Evolutionary conservation across 2,888 invertebrate genomes (phyloP).

Genomic region (Mythimna vitellina): DNA sequence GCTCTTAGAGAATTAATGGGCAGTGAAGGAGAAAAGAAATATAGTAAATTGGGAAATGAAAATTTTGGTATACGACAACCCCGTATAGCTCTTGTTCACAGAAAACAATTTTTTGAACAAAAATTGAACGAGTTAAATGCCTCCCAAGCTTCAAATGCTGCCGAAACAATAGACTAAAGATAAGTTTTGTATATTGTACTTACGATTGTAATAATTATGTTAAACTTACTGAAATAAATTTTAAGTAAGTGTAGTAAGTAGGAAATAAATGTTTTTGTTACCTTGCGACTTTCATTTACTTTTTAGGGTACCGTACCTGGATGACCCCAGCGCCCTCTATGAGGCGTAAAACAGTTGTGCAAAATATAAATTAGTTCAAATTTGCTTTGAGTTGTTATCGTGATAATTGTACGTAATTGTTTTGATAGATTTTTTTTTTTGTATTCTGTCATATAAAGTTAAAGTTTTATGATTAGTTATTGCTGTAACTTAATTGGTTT

Average conservation of each 20-base stretch:
- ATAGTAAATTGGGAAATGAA: constrained; percentile 93
- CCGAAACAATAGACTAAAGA: constrained; percentile 29
- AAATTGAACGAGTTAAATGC: constrained; percentile 79
- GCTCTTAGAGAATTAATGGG: constrained; percentile 93
- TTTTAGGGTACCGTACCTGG: not conserved
- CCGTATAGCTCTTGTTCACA: constrained; percentile 91
- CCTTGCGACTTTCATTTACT: not conserved
- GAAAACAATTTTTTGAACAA: constrained; percentile 92
- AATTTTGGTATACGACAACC: constrained; percentile 92
- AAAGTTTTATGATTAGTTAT: too few relatives aligned
- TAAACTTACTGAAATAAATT: not conserved
- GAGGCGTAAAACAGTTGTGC: too few relatives aligned
- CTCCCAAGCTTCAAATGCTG: constrained; percentile 26
- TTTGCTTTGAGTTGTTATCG: too few relatives aligned
- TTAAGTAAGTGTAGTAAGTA: not conserved
- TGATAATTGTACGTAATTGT: too few relatives aligned
- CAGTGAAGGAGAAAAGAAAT: constrained; percentile 90
- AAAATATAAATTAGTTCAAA: too few relatives aligned
- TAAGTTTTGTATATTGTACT: not conserved
- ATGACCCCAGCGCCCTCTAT: too few relatives aligned
- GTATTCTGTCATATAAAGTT: too few relatives aligned
- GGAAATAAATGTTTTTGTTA: not conserved
- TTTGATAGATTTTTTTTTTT: too few relatives aligned
- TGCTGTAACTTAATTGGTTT: too few relatives aligned
- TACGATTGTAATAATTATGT: not conserved